Base-by-base conservation (phyloP, 1,140 invertebrate genomes). In the Scaptomyza hsui region DNA sequence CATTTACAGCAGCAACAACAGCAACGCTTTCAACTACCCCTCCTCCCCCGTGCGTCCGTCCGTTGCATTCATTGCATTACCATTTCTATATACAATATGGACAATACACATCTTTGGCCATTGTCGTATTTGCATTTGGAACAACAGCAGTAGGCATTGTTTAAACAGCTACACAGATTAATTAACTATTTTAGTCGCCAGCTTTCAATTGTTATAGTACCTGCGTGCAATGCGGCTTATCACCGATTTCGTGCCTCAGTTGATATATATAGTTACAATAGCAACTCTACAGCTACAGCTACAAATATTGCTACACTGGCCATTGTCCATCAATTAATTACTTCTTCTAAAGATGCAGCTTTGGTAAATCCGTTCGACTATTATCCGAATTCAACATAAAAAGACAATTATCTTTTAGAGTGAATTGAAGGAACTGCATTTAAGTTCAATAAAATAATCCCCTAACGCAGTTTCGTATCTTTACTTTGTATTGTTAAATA, bases 131-230 rank as follows among this genome's bases (percentile, higher is more conserved):
- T 42, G 21, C 19, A 48, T 65, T 26, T 21, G 37, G 12, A 1
- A n/a, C 19, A 29, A 6, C 26, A 29, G 26, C 26, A 29, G 19
- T 4, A 21, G 10, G 5, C 71, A 77, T 81, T 81, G 78, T 81
- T 77, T 73, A 69, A 82, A 59, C 57, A 64, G 68, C 77, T 77
- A 77, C 74, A 64, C 45, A 64, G 61, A 77, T 77, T 77, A 81
- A 82, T 82, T 82, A 82, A 81, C 78, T 82, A 82, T 69, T 77
- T 77, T 79, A 65, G 72, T 69, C 70, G 64, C 48, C 19, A 18
- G 21, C 48, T 24, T n/a, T 18, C 15, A n/a, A 24, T 53, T 24
- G 39, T 57, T 39, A 19, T 12, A n/a, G n/a, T n/a, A 24, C 26
- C 26, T 29, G 26, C 52, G 44, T 32, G 73, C 75, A 78, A 78